These are phyloP conservation scores for Sinosuthora webbiana DNA, from an alignment of 2,113 vertebrate species.

Conservation along the genomic window DNA sequence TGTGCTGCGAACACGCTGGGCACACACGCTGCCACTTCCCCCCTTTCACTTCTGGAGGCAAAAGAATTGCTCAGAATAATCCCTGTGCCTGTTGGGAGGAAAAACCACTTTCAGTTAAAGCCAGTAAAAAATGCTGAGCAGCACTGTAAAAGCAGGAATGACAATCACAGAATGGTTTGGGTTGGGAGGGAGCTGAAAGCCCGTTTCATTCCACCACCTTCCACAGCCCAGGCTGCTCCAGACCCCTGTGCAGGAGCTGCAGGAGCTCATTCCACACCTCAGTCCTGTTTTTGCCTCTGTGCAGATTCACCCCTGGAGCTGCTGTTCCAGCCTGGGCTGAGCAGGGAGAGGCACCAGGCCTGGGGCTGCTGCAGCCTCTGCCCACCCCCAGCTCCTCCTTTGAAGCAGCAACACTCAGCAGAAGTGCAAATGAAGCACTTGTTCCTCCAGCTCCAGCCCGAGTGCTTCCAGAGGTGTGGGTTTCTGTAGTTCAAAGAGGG, in stretches of 20 bases:
- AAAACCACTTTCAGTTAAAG: neutral
- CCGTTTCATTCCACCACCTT: accelerated
- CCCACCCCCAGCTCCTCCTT: neutral
- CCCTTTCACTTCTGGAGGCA: neutral
- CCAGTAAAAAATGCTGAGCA: neutral
- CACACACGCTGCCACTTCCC: neutral
- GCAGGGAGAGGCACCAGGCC: neutral
- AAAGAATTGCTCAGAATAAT: neutral
- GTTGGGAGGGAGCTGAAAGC: neutral
- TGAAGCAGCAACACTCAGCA: constrained; percentile 23
- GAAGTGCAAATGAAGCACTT: constrained; percentile 25
- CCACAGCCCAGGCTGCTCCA: neutral
- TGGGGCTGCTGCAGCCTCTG: neutral
- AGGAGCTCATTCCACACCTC: neutral
- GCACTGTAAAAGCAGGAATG: neutral
- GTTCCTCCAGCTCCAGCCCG: neutral
- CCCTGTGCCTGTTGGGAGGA: neutral
- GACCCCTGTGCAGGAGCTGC: neutral
- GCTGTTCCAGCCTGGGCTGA: neutral
- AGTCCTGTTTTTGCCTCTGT: neutral
- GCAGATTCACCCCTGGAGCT: neutral
- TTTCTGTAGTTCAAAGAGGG: neutral
- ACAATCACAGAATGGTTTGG: neutral
- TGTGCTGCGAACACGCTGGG: neutral
- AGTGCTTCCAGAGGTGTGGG: neutral